Conservation (phyloP, 2,797 vertebrate species). For the Morelia viridis region DNA sequence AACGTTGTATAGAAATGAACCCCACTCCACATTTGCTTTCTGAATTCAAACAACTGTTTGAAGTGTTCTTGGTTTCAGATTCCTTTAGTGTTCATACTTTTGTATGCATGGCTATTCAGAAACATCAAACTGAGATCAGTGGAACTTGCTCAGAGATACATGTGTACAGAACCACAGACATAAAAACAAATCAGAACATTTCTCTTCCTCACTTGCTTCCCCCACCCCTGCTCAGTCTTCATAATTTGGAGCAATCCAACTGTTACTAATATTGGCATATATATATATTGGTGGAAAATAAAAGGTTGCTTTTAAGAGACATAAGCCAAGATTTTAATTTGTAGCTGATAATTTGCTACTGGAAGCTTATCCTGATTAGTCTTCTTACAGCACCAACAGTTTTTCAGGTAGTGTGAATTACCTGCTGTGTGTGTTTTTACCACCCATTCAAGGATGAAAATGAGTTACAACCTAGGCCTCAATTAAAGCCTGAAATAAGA, state of each 20-base stretch:
- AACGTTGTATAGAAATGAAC: slow-evolving; percentile 15
- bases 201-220: neutral
- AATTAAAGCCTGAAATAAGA: slow-evolving; percentile 83
- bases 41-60: slow-evolving; percentile 48
- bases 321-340: slow-evolving; percentile 91
- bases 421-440: slow-evolving; percentile 95
- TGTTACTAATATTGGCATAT: slow-evolving; percentile 73
- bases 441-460: slow-evolving; percentile 87
- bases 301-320: slow-evolving; percentile 73
- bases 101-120: neutral
- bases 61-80: slow-evolving; percentile 61
- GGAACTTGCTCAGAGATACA: neutral
- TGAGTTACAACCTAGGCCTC: slow-evolving; percentile 81
- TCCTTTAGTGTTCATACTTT: slow-evolving; percentile 17
- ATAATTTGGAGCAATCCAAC: slow-evolving; percentile 66
- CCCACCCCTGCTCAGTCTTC: slow-evolving; percentile 12
- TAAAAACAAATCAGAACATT: slow-evolving; percentile 25
- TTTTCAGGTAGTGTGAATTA: slow-evolving; percentile 97
- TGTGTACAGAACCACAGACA: neutral
- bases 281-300: slow-evolving; percentile 43
- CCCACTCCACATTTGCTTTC: slow-evolving; percentile 41
- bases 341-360: slow-evolving; percentile 96
- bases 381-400: slow-evolving; percentile 91
- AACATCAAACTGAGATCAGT: neutral
- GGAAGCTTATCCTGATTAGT: slow-evolving; percentile 89